A percentile compares a stretch with the other conserved stretches of the same genome.
phyloP scores from a whole-genome alignment of 1,140 invertebrate species.

The Diorhabda elongata region DNA sequence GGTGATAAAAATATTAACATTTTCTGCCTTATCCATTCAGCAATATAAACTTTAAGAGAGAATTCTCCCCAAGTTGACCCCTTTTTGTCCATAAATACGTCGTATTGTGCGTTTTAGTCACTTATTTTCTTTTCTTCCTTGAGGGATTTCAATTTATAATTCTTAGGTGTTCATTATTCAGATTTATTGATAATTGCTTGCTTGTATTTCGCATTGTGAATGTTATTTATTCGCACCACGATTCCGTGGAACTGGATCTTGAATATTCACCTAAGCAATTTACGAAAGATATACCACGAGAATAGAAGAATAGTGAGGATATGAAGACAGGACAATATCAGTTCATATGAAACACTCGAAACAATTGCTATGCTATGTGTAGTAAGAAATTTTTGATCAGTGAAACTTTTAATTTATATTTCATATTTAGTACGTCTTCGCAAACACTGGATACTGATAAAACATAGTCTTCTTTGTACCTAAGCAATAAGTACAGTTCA shows the following conservation, averaged over 20 bases:
- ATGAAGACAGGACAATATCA: too few species aligned
- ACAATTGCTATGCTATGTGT: too few species aligned
- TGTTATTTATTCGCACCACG: background rate
- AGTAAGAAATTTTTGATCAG: too few species aligned
- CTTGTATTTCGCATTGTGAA: background rate
- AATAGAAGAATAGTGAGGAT: too few species aligned
- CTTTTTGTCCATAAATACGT: background rate
- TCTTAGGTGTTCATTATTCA: background rate
- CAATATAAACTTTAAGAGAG: background rate
- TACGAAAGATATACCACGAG: too few species aligned
- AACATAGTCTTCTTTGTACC: too few species aligned
- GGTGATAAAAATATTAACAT: background rate
- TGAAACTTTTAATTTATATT: too few species aligned
- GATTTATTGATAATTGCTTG: background rate
- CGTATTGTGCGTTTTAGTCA: conserved; percentile 2
- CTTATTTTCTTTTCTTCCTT: background rate
- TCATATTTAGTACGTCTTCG: too few species aligned
- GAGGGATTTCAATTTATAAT: background rate
- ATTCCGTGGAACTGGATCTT: background rate
- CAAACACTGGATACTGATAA: too few species aligned
- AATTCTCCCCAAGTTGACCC: background rate
- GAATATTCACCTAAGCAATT: too few species aligned
- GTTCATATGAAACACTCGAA: too few species aligned
- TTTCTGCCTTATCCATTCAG: background rate
- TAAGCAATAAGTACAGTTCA: too few species aligned